Percentiles rank a stretch among this genome's conserved stretches.
Conservation (phyloP, 1,140 invertebrate genomes). For the Mamestra configurata region DNA sequence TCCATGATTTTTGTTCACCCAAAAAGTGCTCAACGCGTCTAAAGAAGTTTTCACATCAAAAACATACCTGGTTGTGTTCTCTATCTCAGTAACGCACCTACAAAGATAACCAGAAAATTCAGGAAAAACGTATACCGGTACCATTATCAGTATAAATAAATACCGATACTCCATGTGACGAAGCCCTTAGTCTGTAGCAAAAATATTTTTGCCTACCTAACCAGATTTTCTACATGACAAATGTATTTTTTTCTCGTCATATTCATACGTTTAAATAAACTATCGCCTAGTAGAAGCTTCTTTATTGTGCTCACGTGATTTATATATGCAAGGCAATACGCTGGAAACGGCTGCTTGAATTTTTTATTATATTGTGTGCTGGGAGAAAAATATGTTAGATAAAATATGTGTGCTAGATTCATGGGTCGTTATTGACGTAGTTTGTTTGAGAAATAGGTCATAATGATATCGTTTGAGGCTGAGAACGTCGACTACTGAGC, state of each 20-base stretch:
- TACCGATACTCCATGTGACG: no score
- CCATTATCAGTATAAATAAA: no score
- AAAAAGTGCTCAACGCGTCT: no score
- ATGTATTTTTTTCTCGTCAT: conserved; percentile 15
- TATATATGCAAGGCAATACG: conserved; percentile 22
- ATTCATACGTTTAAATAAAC: conserved; percentile 12
- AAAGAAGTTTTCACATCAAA: no score
- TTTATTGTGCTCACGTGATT: conserved; percentile 11
- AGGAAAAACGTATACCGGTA: no score
- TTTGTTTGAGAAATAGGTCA: not conserved
- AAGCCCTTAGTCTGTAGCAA: not conserved
- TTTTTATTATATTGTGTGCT: conserved; percentile 15
- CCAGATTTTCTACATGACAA: not conserved
- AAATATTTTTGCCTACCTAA: not conserved
- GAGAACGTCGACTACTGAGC: no score
- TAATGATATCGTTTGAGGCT: not conserved
- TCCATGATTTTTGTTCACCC: no score
- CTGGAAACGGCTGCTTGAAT: not conserved
- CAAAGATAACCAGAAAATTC: no score
- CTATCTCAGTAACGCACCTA: no score
- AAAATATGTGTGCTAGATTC: conserved; percentile 12
- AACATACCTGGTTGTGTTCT: no score
- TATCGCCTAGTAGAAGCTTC: conserved; percentile 8
- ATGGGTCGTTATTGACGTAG: not conserved
- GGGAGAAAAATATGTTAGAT: conserved; percentile 3